phyloP scores from a whole-genome alignment of 2,797 vertebrate genomes.

The Pipistrellus pipistrellus region DNA sequence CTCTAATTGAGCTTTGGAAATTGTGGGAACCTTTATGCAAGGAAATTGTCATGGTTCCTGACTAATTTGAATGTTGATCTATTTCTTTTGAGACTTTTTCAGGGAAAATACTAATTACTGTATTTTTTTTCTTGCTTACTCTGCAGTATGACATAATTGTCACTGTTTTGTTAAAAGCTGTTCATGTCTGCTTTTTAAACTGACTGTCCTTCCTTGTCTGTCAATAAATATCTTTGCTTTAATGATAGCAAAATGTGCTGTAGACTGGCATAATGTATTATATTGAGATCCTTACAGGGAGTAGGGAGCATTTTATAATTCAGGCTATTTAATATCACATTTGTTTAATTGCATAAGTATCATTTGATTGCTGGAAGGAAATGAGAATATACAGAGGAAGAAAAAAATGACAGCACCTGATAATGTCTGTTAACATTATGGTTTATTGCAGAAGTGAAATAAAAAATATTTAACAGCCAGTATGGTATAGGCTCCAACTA shows the following conservation, averaged over 20 bases:
- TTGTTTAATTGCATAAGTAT: background rate
- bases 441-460: slow-evolving; percentile 43
- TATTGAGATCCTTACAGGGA: background rate
- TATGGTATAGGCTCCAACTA: background rate
- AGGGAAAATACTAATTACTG: background rate
- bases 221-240: background rate
- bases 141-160: background rate
- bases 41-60: background rate
- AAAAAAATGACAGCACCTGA: background rate
- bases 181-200: background rate
- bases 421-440: slow-evolving; percentile 4
- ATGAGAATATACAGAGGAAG: background rate
- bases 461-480: background rate
- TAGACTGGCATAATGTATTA: background rate
- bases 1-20: background rate
- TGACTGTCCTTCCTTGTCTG: background rate
- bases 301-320: background rate
- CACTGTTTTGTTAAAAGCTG: slow-evolving; percentile 20
- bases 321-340: background rate
- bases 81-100: background rate
- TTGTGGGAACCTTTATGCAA: background rate
- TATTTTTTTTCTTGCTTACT: slow-evolving; percentile 35
- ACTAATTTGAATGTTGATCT: background rate
- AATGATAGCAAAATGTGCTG: background rate
- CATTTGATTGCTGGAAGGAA: background rate